Evolutionary conservation across 2,113 vertebrate species (phyloP).

Genomic region (Campylorhamphus procurvoides): DNA sequence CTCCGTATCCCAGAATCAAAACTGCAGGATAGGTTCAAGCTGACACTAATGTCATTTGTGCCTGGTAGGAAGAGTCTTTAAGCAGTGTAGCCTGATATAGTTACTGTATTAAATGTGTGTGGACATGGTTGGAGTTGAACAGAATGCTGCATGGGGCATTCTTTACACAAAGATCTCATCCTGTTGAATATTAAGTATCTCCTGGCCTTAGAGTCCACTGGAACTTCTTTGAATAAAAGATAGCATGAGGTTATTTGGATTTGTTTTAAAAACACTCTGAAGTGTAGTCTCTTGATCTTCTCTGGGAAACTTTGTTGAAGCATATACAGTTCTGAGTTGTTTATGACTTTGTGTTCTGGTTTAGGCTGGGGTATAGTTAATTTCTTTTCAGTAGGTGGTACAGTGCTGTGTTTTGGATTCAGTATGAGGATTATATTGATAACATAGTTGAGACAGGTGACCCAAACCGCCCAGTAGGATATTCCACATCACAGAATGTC

Average conservation of each 20-base stretch:
- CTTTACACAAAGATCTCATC: not conserved
- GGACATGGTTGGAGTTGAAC: not conserved
- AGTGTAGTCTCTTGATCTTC: not conserved
- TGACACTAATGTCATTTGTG: not conserved
- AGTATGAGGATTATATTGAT: not conserved
- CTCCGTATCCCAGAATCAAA: not conserved
- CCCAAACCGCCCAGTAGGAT: not conserved
- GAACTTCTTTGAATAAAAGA: not conserved
- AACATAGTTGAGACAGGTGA: not conserved
- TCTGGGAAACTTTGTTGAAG: not conserved
- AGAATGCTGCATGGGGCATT: not conserved
- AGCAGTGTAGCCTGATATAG: not conserved
- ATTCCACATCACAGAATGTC: not conserved
- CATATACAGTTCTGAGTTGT: not conserved
- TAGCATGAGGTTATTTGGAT: not conserved
- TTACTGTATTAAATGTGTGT: not conserved
- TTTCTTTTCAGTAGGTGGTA: not conserved
- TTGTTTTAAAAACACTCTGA: not conserved
- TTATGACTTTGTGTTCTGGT: not conserved
- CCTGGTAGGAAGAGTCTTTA: not conserved
- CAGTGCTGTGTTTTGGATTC: not conserved
- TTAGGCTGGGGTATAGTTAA: not conserved
- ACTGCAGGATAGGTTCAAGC: not conserved
- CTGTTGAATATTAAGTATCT: not conserved
- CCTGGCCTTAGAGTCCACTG: not conserved